Evolutionary conservation across 1,140 invertebrate genomes (phyloP).

Genomic region (Calephelis virginiensis): DNA sequence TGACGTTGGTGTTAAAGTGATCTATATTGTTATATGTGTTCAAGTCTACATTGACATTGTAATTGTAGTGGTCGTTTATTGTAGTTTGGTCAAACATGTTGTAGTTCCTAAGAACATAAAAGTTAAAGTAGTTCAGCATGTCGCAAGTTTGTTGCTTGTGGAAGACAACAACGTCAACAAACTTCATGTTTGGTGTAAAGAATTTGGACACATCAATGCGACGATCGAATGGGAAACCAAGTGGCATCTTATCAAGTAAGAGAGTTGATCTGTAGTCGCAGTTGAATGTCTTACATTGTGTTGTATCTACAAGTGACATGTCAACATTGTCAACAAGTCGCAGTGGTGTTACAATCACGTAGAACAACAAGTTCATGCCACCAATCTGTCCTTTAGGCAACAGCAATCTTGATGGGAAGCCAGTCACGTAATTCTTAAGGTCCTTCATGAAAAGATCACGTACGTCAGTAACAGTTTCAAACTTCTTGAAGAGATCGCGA

Average conservation of each 20-base stretch:
- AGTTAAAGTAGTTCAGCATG: slow-evolving; percentile 60
- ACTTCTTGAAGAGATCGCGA: slow-evolving; percentile 67
- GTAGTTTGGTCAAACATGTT: slow-evolving; percentile 40
- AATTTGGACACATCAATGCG: slow-evolving; percentile 75
- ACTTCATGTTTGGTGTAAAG: slow-evolving; percentile 79
- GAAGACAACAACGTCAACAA: slow-evolving; percentile 80
- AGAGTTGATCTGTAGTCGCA: slow-evolving; percentile 63
- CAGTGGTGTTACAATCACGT: slow-evolving; percentile 79
- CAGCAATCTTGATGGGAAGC: slow-evolving; percentile 81
- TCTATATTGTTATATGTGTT: slow-evolving; percentile 26
- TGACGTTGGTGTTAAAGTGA: slow-evolving; percentile 10
- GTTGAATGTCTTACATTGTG: slow-evolving; percentile 44
- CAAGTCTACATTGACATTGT: slow-evolving; percentile 49
- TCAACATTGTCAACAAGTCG: slow-evolving; percentile 58
- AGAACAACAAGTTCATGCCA: slow-evolving; percentile 81
- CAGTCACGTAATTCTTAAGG: slow-evolving; percentile 71
- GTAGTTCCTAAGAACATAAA: slow-evolving; percentile 57
- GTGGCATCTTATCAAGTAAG: slow-evolving; percentile 79
- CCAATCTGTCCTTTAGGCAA: slow-evolving; percentile 81
- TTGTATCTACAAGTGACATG: slow-evolving; percentile 47
- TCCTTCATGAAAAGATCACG: slow-evolving; percentile 48
- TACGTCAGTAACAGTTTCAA: slow-evolving; percentile 55
- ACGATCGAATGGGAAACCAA: slow-evolving; percentile 85
- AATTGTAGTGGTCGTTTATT: slow-evolving; percentile 20
- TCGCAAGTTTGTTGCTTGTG: slow-evolving; percentile 73